These are phyloP conservation scores for Pegea sp. DNA, from an alignment of 23 tunicate species.

Conservation along the genomic window DNA sequence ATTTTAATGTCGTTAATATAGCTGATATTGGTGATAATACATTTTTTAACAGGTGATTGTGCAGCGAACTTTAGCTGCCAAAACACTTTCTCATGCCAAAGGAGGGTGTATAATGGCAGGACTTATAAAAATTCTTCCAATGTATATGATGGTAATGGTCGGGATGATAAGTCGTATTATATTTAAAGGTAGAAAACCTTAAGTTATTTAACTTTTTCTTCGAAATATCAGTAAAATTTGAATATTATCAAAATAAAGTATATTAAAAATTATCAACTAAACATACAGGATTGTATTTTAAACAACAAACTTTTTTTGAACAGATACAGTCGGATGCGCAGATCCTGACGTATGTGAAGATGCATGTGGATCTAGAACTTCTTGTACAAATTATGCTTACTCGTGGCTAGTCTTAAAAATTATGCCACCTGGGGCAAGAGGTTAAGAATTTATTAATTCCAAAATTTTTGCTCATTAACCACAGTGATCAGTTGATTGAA, in stretches of 20 bases:
- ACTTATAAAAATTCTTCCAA: conserved; percentile 50
- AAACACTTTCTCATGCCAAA: conserved; percentile 65
- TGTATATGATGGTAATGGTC: conserved; percentile 97
- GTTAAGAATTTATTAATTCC: conserved; percentile 3
- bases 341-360: conserved; percentile 19
- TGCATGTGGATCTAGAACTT: conserved; percentile 20
- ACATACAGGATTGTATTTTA: neutral
- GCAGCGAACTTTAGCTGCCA: conserved; percentile 86
- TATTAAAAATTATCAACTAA: too few relatives aligned
- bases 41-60: conserved; percentile 74
- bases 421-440: conserved; percentile 64
- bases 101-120: conserved; percentile 93
- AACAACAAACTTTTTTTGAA: neutral
- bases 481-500: too few relatives aligned
- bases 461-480: too few relatives aligned
- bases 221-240: too few relatives aligned
- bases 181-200: too few relatives aligned
- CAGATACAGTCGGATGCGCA: conserved; percentile 54
- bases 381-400: conserved; percentile 69
- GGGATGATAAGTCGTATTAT: conserved; percentile 86
- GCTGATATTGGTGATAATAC: neutral
- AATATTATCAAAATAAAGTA: too few relatives aligned
- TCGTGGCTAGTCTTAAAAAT: conserved; percentile 47
- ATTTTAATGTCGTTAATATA: conserved; percentile 1
- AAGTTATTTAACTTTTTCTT: too few relatives aligned